A percentile compares a stretch with the other conserved stretches of the same genome.
Conservation (phyloP, 2,888 invertebrate species). For the Sclerodermus sp. region DNA sequence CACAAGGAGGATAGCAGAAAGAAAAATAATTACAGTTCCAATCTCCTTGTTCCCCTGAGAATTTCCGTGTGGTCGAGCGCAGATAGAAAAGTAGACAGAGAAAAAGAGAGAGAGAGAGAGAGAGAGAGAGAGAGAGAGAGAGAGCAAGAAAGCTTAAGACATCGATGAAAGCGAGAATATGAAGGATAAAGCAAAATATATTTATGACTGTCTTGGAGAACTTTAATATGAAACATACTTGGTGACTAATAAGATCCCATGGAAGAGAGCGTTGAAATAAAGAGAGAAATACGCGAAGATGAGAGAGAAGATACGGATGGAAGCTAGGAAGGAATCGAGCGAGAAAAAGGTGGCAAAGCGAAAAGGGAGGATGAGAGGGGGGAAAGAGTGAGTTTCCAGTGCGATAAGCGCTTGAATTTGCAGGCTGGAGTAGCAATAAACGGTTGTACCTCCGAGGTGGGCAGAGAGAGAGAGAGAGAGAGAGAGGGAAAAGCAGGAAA, state of each 20-base stretch:
- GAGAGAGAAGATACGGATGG: conserved; percentile 14
- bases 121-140: conserved; percentile 7
- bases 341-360: background rate
- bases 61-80: conserved; percentile 16
- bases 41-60: conserved; percentile 28
- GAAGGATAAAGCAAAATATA: conserved; percentile 20
- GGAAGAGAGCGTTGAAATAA: conserved; percentile 6
- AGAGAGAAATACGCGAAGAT: conserved; percentile 19
- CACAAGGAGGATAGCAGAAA: conserved; percentile 23
- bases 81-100: background rate
- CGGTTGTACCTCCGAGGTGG: too few relatives aligned
- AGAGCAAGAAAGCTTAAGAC: too few relatives aligned
- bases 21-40: conserved; percentile 42
- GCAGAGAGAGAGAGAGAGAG: background rate
- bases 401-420: conserved; percentile 12
- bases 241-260: conserved; percentile 15
- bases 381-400: conserved; percentile 5
- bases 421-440: conserved; percentile 7
- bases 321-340: conserved; percentile 7
- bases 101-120: conserved; percentile 2
- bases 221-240: conserved; percentile 22
- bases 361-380: too few relatives aligned
- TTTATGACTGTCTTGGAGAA: conserved; percentile 36
- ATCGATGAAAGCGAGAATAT: conserved; percentile 3
- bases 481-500: too few relatives aligned